phyloP scores from a whole-genome alignment of 2,797 vertebrate species.

The Mareca penelope region DNA sequence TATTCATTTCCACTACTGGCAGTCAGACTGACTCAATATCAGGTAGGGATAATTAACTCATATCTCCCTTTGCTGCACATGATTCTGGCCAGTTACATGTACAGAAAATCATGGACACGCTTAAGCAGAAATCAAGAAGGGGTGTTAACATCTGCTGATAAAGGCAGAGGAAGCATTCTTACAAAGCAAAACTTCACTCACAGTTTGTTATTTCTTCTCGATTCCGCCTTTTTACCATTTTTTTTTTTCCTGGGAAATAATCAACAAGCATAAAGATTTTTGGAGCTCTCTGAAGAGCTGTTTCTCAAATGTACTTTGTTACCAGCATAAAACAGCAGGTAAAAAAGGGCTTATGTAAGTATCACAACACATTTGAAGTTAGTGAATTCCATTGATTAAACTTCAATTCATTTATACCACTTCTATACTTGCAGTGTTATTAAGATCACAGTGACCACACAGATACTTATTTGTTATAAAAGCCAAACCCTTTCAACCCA shows the following conservation, averaged over 20 bases:
- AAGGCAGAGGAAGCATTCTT: background rate
- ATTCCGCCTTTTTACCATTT: background rate
- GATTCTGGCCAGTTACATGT: background rate
- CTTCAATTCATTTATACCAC: background rate
- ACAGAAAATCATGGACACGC: background rate
- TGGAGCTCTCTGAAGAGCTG: background rate
- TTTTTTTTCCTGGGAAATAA: background rate
- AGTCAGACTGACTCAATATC: background rate
- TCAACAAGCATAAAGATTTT: background rate
- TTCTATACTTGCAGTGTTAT: background rate
- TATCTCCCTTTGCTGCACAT: background rate
- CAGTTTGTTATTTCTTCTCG: constrained; percentile 8
- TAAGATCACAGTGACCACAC: background rate
- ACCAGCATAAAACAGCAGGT: background rate
- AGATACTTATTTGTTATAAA: background rate
- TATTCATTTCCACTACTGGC: background rate
- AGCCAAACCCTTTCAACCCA: background rate
- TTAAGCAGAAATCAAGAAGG: background rate
- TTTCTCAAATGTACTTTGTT: background rate
- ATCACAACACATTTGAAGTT: background rate
- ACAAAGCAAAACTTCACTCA: background rate
- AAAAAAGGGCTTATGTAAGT: no score
- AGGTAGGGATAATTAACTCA: background rate
- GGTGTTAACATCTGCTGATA: background rate
- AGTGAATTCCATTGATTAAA: background rate